phyloP scores from a whole-genome alignment of 2,797 vertebrate species.

The Parotocinclus haroldoi region DNA sequence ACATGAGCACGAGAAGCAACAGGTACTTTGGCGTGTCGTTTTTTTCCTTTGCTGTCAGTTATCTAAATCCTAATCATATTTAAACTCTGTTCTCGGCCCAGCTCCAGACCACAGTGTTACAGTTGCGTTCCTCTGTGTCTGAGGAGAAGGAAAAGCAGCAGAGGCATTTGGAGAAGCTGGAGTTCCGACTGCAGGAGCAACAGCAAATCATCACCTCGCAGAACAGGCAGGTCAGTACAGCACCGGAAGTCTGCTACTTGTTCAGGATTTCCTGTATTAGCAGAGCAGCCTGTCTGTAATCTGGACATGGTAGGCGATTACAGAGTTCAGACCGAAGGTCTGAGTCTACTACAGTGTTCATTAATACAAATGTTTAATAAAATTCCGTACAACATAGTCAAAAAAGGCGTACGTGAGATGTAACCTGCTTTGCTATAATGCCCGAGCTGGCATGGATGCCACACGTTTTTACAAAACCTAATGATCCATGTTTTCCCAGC shows the following conservation, averaged over 20 bases:
- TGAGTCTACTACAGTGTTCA: no score
- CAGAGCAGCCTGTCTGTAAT: background rate
- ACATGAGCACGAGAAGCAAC: background rate
- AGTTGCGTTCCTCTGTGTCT: slow-evolving; percentile 65
- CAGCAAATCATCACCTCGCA: slow-evolving; percentile 75
- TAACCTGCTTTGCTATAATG: no score
- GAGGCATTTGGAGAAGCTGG: slow-evolving; percentile 75
- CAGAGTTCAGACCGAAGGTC: background rate
- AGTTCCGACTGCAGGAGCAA: slow-evolving; percentile 77
- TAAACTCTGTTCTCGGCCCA: slow-evolving; percentile 42
- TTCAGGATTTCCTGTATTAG: slow-evolving; percentile 68
- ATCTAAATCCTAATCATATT: background rate
- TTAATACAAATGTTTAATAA: no score
- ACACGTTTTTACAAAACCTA: no score
- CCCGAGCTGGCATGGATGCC: no score
- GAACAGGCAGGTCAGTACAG: slow-evolving; percentile 74
- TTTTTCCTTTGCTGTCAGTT: background rate
- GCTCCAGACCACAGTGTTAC: slow-evolving; percentile 76
- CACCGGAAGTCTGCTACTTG: slow-evolving; percentile 58
- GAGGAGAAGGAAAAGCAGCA: slow-evolving; percentile 67
- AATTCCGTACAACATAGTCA: no score
- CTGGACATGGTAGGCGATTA: background rate
- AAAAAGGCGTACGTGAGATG: no score
- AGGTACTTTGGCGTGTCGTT: background rate
- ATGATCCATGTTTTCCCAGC: no score